Evolutionary conservation across 2,888 invertebrate genomes (phyloP).

Genomic region (Drosophila heteroneura): DNA sequence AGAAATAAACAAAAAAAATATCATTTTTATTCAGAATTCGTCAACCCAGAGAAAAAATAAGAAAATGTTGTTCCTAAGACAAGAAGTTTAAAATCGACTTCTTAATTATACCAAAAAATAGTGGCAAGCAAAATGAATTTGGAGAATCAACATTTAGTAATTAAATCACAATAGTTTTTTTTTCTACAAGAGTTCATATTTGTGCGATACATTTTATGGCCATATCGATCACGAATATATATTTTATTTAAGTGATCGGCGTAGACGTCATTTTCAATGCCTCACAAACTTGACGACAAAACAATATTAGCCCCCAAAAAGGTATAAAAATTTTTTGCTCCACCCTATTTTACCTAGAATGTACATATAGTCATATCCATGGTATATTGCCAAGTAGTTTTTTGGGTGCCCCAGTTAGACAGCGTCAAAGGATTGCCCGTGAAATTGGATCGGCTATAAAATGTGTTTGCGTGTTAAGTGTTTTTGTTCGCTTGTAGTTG

Average conservation of each 20-base stretch:
- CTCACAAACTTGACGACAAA: not conserved
- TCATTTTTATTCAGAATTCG: not conserved
- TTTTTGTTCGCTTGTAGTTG: slow-evolving; percentile 20
- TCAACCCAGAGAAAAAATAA: not conserved
- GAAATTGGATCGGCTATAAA: slow-evolving; percentile 71
- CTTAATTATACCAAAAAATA: not conserved
- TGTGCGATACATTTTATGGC: not conserved
- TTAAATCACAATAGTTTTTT: not conserved
- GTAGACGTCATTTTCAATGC: not conserved
- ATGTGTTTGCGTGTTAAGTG: slow-evolving; percentile 70
- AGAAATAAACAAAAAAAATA: not conserved
- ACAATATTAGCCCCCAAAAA: not conserved
- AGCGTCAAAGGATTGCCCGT: slow-evolving; percentile 74
- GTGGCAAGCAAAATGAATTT: not conserved
- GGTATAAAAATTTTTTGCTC: not conserved
- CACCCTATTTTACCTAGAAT: not conserved
- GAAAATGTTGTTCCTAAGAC: not conserved
- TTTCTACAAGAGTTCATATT: not conserved
- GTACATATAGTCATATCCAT: slow-evolving; percentile 5
- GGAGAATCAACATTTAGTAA: not conserved
- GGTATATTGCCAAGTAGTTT: slow-evolving; percentile 3
- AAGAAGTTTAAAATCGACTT: not conserved
- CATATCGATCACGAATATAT: not conserved
- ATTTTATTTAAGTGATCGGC: not conserved
- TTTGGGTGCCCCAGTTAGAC: slow-evolving; percentile 29